A percentile compares a stretch with the other conserved stretches of the same genome.
Conservation (phyloP, 1,140 invertebrate genomes). For the Ladona fulva region DNA sequence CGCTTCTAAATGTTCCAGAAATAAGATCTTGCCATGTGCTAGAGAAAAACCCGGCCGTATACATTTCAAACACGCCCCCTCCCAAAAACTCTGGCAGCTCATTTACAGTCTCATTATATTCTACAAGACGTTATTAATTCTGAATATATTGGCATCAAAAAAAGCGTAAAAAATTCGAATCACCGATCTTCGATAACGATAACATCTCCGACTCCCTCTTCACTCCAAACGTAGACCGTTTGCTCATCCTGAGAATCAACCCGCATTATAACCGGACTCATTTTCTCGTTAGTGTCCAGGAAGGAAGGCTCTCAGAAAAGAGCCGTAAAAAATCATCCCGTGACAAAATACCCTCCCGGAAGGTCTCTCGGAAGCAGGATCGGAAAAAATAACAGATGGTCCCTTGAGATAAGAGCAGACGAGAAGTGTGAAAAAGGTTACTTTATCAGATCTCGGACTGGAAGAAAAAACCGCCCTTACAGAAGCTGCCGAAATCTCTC, state of each 20-base stretch:
- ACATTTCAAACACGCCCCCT: no score
- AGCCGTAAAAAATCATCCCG: background rate
- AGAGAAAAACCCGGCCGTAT: no score
- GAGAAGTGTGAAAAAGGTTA: background rate
- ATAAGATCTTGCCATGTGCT: no score
- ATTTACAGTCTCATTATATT: no score
- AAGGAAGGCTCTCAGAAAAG: background rate
- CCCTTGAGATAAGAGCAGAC: background rate
- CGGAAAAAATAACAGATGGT: conserved; percentile 2
- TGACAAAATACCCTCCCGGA: background rate
- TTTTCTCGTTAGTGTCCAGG: background rate
- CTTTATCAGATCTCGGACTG: background rate
- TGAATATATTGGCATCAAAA: no score
- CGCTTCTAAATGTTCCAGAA: no score
- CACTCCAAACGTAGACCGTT: background rate
- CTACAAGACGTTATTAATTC: no score
- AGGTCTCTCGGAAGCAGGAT: background rate
- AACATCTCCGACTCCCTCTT: background rate
- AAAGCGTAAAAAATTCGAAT: background rate
- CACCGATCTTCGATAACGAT: background rate
- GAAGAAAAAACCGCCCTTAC: background rate
- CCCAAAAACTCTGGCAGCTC: no score
- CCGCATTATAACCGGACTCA: background rate
- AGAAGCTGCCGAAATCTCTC: no score
- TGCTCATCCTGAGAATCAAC: background rate